Evolutionary conservation across 2,113 vertebrate genomes (phyloP), one percentile per base, ranked within the genome.

Genomic region (Patagioenas fasciata): DNA sequence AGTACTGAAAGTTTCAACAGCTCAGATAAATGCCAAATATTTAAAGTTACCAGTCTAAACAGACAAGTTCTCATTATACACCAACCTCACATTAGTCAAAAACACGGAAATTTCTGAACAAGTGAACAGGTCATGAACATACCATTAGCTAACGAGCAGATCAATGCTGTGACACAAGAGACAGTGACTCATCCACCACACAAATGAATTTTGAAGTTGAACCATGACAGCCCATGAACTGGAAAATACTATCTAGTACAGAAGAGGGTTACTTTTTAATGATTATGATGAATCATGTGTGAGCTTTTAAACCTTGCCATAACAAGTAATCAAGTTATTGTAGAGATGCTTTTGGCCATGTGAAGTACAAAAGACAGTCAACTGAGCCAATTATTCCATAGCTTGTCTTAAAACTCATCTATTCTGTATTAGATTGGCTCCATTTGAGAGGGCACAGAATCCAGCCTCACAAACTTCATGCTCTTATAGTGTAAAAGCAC

Each of bases 231-330:
- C 10, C 42, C 64, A 31, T 10, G 19, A 70, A 75, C 34, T 34
- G 36, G 15, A 86, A 78, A 51, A 42, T 24, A 53, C 7, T 19
- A 56, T n/a, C 42, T 53, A 62, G 5, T 1, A 51, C 0, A 2
- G 29, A 25, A 42, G 15, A 42, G 23, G 4, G 8, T 15, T 80
- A 38, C 11, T 36, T 84, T 78, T 54, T 65, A 90, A 73, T 2
- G 6, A 31, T 36, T 16, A 36, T n/a, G 19, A 73, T 54, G 2
- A 72, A 83, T 58, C 23, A n/a, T 0, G 3, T 11, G 26, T 0
- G 0, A 73, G n/a, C 42, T 74, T 78, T 67, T 51, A 84, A 92
- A 81, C 31, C 11, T 20, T 67, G 51, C 15, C 38, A 31, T 40
- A 86, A 48, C 10, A 77, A 73, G 21, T 72, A 47, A 15, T 65